Base-by-base conservation (phyloP, 2,888 invertebrate genomes). In the Patella depressa region DNA sequence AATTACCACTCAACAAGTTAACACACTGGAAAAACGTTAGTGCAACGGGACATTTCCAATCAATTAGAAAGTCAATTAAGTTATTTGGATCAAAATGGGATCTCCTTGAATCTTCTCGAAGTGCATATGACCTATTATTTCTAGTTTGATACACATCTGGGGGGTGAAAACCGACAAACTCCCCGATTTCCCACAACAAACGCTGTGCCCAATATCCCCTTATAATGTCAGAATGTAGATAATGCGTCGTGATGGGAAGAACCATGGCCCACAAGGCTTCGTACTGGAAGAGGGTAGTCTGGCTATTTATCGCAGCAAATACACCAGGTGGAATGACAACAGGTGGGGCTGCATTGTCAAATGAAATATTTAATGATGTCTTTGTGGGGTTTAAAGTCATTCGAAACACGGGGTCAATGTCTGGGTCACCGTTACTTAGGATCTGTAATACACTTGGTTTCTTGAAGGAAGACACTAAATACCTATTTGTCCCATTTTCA, bases 371-470 rank as follows among this genome's bases (percentile, higher is more conserved):
- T 14, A 88, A 77, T 24, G 57, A 72, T 29, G 73, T 71, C 12
- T 69, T n/a, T 2, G 80, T 73, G 17, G 55, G 71, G 53, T 81
- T 81, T 55, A 86, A 73, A 12, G 86, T 87, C 71, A 89, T 79
- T 75, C 88, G 65, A 77, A 81, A 87, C 14, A 88, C 79, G 54
- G 88, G 86, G 79, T 88, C 88, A 55, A 89, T 84, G 78, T 88
- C 88, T 1, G 88, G 88, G 73, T 88, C 88, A 3, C 86, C 86
- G 73, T 87, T 84, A 55, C 84, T 86, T 3, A 89, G 71, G 11
- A 87, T 85, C 78, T 88, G 88, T 72, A 87, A 87, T 15, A 88
- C 82, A 29, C 80, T 75, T 0, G 87, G 87, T 3, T 82, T 81
- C 14, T 57, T 59, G 45, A 24, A 72, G 3, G 73, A 53, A 29